Conservation (phyloP, 2,797 vertebrate genomes). For the Pseudomugil gertrudae region DNA sequence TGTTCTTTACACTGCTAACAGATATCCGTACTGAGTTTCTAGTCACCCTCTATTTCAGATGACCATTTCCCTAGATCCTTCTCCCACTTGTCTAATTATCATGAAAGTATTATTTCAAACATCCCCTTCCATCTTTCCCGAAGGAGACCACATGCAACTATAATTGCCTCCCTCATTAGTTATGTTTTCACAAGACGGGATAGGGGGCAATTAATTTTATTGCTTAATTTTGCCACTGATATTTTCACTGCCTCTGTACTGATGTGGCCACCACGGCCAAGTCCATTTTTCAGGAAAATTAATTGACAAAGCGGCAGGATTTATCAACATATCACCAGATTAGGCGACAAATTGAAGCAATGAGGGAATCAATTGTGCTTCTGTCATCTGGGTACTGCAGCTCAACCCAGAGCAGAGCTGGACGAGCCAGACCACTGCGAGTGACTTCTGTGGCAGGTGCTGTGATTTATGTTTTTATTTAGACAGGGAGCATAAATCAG, state of each 20-base stretch:
- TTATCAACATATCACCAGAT: constrained; percentile 88
- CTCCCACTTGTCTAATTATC: constrained; percentile 80
- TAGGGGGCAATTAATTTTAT: constrained; percentile 87
- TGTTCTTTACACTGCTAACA: constrained; percentile 50
- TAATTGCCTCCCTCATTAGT: constrained; percentile 88
- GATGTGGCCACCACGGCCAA: constrained; percentile 77
- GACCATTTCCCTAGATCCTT: constrained; percentile 72
- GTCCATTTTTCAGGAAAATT: constrained; percentile 86
- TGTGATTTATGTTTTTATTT: constrained; percentile 86
- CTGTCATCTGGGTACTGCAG: constrained; percentile 72
- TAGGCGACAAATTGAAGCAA: constrained; percentile 88
- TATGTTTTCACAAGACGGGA: constrained; percentile 85
- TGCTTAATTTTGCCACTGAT: constrained; percentile 87
- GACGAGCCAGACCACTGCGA: constrained; percentile 73
- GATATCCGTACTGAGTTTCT: constrained; percentile 41
- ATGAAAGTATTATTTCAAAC: constrained; percentile 75
- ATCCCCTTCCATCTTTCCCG: constrained; percentile 74
- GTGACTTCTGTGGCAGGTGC: constrained; percentile 80
- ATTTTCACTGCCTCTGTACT: constrained; percentile 76
- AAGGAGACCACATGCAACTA: constrained; percentile 84
- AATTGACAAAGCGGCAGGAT: constrained; percentile 87
- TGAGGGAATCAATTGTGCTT: constrained; percentile 87
- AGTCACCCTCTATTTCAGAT: constrained; percentile 65
- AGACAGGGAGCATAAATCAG: constrained; percentile 84
- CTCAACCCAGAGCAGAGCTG: constrained; percentile 56